phyloP scores from a whole-genome alignment of 1,140 invertebrate species.

The Drosophila sp. region DNA sequence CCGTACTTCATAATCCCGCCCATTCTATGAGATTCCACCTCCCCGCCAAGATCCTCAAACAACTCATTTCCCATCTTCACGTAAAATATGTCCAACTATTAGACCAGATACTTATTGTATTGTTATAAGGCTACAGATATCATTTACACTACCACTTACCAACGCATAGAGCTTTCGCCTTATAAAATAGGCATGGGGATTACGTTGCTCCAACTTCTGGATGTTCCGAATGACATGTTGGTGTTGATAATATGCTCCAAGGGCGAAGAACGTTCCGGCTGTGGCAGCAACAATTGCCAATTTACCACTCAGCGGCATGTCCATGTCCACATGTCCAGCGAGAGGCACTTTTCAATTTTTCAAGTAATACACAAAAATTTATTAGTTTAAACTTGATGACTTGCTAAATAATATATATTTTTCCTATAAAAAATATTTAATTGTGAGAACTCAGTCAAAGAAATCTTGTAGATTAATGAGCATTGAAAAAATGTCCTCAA shows the following conservation, averaged over 20 bases:
- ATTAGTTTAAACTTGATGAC: not conserved
- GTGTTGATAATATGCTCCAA: constrained; percentile 75
- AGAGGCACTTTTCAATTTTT: constrained; percentile 9
- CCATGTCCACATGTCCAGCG: constrained; percentile 39
- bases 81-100: constrained; percentile 53
- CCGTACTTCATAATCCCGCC: constrained; percentile 94
- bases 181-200: constrained; percentile 70
- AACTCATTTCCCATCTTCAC: constrained; percentile 3
- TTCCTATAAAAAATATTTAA: not conserved
- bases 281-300: constrained; percentile 60
- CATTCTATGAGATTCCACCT: constrained; percentile 43
- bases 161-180: constrained; percentile 61
- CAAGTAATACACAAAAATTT: constrained; percentile 20
- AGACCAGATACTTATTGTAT: not conserved
- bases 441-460: constrained; percentile 28
- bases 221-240: constrained; percentile 66
- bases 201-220: constrained; percentile 52
- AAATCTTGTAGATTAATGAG: not conserved
- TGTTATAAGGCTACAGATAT: too few species aligned
- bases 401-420: not conserved
- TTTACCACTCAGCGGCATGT: constrained; percentile 44
- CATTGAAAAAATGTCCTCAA: too few species aligned
- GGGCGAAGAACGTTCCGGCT: constrained; percentile 66
- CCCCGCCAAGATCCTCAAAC: not conserved
- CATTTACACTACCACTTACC: constrained; percentile 20